Evolutionary conservation across 1,140 invertebrate species (phyloP), one percentile per base, ranked within the genome.

Genomic region (Drosophila auraria): DNA sequence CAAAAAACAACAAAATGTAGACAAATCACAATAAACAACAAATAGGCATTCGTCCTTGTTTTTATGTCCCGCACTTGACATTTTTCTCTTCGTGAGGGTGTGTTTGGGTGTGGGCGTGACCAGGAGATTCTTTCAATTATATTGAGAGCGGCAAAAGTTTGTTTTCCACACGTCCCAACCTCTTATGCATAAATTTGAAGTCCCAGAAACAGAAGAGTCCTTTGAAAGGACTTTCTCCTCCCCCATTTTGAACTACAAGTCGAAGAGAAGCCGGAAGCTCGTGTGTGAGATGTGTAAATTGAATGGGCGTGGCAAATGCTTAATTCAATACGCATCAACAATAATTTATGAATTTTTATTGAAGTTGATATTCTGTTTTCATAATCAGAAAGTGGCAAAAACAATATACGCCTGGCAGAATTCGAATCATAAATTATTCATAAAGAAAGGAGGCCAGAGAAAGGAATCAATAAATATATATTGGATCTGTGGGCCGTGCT

Each of bases 281-380:
- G 30, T 12, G 36, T 27, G 49, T 38, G 38, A 27, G n/a, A 73
- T 71, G 68, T 73, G 70, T 45, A 44, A 60, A 45, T 44, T 51
- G 42, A 25, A 23, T 44, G 68, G 70, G 70, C 68, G 70, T 60
- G 68, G 70, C 54, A 61, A 20, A 61, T 73, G 66, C 68, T 51
- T 72, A 73, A 72, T 73, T 73, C 66, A 73, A 72, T 73, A 72
- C 70, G 68, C 68, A 72, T 72, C 68, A 53, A 71, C 70, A 73
- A 72, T 73, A 73, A 73, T 73, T 73, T 61, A 73, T 73, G 70
- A 38, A 73, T 73, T 72, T 73, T 60, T 73, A 72, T 72, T 72
- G 70, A 73, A 61, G 45, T 60, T 61, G 7, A 17, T 54, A 42
- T 44, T 44, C 44, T 33, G 53, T 73, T 71, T 42, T 58, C 33